Percentiles rank a stretch among this genome's conserved stretches.
These are phyloP conservation scores for Pyrrhia umbra DNA, from an alignment of 2,888 invertebrate genomes.

Conservation along the genomic window DNA sequence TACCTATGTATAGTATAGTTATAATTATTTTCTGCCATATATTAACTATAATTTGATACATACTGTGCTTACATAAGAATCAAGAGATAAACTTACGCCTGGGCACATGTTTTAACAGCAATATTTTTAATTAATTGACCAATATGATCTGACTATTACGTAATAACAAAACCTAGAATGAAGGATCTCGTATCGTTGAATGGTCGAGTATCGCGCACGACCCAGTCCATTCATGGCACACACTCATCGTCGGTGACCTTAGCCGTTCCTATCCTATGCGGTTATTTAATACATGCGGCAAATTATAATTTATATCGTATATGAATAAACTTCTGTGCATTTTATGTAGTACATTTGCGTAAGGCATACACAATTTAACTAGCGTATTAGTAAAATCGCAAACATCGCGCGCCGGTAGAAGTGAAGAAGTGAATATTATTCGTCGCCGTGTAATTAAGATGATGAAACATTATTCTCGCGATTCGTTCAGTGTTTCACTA, in stretches of 20 bases:
- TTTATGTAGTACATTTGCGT: constrained; percentile 28
- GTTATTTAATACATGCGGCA: constrained; percentile 67
- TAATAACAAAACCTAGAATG: constrained; percentile 79
- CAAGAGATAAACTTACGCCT: constrained; percentile 58
- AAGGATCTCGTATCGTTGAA: constrained; percentile 76
- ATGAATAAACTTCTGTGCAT: constrained; percentile 47
- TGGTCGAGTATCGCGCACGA: constrained; percentile 73
- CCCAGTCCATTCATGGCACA: constrained; percentile 80
- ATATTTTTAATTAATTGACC: constrained; percentile 68
- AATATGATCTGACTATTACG: constrained; percentile 72
- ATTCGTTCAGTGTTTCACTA: constrained; percentile 57
- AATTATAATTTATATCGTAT: constrained; percentile 54
- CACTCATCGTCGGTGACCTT: constrained; percentile 76
- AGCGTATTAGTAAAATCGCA: constrained; percentile 45
- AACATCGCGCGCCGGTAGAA: constrained; percentile 45
- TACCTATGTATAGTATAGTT: constrained; percentile 28
- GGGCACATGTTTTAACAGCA: constrained; percentile 54
- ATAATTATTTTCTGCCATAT: constrained; percentile 47
- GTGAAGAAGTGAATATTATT: constrained; percentile 74
- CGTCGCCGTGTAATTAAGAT: constrained; percentile 65
- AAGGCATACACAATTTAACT: constrained; percentile 46
- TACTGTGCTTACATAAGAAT: constrained; percentile 62
- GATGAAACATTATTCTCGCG: constrained; percentile 59
- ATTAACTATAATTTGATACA: constrained; percentile 42
- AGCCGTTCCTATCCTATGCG: constrained; percentile 70